Base-by-base conservation (phyloP, 2,113 vertebrate genomes). In the Fregetta grallaria region DNA sequence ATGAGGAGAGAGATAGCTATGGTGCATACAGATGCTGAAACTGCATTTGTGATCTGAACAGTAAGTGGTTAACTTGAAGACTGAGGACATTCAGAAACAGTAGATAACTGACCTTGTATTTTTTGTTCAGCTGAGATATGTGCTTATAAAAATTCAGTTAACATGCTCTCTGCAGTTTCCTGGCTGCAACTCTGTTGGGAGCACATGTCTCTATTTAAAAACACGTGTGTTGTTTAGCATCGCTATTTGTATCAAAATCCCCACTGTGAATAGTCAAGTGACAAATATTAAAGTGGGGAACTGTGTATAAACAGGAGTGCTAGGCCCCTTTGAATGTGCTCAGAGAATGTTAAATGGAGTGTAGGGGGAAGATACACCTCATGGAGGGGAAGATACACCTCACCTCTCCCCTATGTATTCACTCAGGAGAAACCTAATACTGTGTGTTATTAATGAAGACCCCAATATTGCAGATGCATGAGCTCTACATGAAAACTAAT, bases 101-200 rank as follows among this genome's bases (percentile, higher is more conserved):
- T 50, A 80, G 80, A 88, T 93, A 96, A 92, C 80, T 94, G 91
- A 93, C 88, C 94, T 96, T 96, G 92, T 95, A 25, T 66, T 82
- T 91, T 95, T 94, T 91, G 90, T 94, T 94, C 83, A 90, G 83
- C 59, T 96, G 90, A 94, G 93, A 77, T 86, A 76, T 21, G 20
- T 87, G 83, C 92, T 96, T 94, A 92, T 93, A 96, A 94, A 96
- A 97, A 94, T 96, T 93, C 92, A 93, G 85, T 74, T 94, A 86
- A 93, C 76, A 53, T 70, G 79, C 62, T 89, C 49, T 93, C 90
- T 95, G 90, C 90, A 93, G 86, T 88, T 92, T 95, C 73, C 83
- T 75, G 68, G 79, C 90, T 93, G 88, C 92, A 92, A 44, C 76
- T 78, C 92, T 94, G 90, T 19, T 91, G 93, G 96, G 93, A 96